A percentile compares a stretch with the other conserved stretches of the same genome.
These are phyloP conservation scores for Potamilus streckersoni DNA, from an alignment of 1,140 invertebrate genomes.

Conservation along the genomic window DNA sequence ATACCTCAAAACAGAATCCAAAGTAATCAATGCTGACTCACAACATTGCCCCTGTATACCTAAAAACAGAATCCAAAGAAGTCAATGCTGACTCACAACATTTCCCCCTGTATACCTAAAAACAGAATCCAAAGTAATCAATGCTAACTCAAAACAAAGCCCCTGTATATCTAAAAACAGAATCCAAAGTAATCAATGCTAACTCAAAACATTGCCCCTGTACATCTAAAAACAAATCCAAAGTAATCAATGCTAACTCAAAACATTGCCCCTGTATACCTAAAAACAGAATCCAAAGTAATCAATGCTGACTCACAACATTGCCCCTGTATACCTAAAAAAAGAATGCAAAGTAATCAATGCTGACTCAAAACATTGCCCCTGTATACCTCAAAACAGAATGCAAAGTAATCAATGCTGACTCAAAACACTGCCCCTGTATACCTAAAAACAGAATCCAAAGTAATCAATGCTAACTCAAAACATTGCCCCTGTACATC, in stretches of 20 bases:
- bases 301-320: slow-evolving; percentile 17
- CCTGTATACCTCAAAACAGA: not conserved
- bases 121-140: not conserved
- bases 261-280: slow-evolving; percentile 20
- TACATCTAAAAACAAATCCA: no score
- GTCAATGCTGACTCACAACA: slow-evolving; percentile 15
- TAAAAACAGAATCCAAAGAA: no score
- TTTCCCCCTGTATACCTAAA: slow-evolving; percentile 11
- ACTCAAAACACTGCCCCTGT: slow-evolving; percentile 25
- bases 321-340: slow-evolving; percentile 8
- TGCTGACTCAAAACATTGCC: slow-evolving; percentile 22
- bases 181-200: not conserved
- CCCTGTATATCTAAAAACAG: not conserved
- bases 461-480: slow-evolving; percentile 7
- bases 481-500: slow-evolving; percentile 20
- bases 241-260: slow-evolving; percentile 7
- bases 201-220: slow-evolving; percentile 25
- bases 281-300: no score
- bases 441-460: no score
- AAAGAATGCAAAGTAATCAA: not conserved
- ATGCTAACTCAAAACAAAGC: slow-evolving; percentile 18
- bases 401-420: not conserved
- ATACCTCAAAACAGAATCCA: no score
- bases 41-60: slow-evolving; percentile 22
- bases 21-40: slow-evolving; percentile 6